Evolutionary conservation across 2,888 invertebrate genomes (phyloP).

Genomic region (Tubulanus polymorphus): DNA sequence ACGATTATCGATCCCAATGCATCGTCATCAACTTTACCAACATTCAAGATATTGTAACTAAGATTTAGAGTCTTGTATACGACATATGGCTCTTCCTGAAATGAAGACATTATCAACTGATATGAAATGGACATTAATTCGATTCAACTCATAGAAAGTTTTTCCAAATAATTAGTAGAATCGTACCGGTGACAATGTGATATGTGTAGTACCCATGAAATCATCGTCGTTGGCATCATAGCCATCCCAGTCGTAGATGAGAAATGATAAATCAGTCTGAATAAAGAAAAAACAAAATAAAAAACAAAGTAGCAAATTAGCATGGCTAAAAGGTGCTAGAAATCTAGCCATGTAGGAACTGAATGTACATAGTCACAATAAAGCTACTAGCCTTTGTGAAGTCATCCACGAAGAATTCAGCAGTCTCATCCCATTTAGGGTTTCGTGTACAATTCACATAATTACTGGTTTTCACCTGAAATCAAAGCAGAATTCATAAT

Average conservation of each 20-base stretch:
- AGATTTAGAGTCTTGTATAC: slow-evolving; percentile 35
- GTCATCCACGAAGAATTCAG: slow-evolving; percentile 58
- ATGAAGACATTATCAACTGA: not conserved
- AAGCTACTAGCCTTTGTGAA: slow-evolving; percentile 52
- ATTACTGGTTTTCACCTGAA: slow-evolving; percentile 58
- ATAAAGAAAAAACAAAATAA: slow-evolving; percentile 12
- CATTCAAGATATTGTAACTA: slow-evolving; percentile 43
- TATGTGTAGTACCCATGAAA: slow-evolving; percentile 57
- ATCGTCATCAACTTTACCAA: slow-evolving; percentile 34
- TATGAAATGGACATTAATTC: no score
- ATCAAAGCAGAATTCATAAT: slow-evolving; percentile 17
- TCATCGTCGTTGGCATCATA: slow-evolving; percentile 57
- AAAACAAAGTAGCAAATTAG: not conserved
- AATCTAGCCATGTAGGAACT: not conserved
- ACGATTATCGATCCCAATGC: slow-evolving; percentile 53
- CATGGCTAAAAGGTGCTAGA: not conserved
- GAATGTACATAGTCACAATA: not conserved
- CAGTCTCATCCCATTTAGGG: slow-evolving; percentile 57
- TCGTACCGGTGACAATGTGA: slow-evolving; percentile 55
- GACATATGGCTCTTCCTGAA: slow-evolving; percentile 33
- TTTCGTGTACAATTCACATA: slow-evolving; percentile 55
- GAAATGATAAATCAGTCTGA: slow-evolving; percentile 53
- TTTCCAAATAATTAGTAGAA: no score
- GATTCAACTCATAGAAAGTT: no score
- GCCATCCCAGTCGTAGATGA: slow-evolving; percentile 59